A percentile compares a stretch with the other conserved stretches of the same genome.
These are phyloP conservation scores for Rhingia campestris DNA, from an alignment of 2,888 invertebrate species.

Conservation along the genomic window DNA sequence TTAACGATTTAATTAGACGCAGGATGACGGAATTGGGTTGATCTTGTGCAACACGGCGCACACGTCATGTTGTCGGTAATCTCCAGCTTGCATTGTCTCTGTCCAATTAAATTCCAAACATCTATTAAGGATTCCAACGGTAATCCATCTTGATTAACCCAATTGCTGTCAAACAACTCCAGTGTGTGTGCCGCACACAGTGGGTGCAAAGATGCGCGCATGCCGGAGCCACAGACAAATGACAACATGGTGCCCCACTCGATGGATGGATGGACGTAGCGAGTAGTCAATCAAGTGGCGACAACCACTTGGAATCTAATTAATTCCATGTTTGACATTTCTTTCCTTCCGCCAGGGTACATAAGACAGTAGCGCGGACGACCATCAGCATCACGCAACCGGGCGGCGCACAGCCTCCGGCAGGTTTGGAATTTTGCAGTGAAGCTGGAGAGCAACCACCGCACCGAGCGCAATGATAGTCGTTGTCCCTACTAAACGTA, in stretches of 20 bases:
- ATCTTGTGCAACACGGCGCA: neutral
- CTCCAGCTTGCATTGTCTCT: constrained; percentile 2
- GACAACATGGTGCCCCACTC: neutral
- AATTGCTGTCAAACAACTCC: constrained; percentile 59
- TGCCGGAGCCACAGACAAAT: constrained; percentile 18
- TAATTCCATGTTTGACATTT: constrained; percentile 68
- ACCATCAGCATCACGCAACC: constrained; percentile 37
- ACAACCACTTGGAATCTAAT: constrained; percentile 67
- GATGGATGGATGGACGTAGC: constrained; percentile 20
- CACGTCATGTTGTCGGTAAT: neutral
- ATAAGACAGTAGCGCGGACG: constrained; percentile 12
- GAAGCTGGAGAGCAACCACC: constrained; percentile 45
- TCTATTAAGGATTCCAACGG: constrained; percentile 44
- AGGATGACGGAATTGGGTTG: constrained; percentile 20
- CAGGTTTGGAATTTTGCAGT: constrained; percentile 43
- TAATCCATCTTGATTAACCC: constrained; percentile 63
- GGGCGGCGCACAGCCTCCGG: constrained; percentile 4
- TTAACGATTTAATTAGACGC: constrained; percentile 4
- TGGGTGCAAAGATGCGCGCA: neutral
- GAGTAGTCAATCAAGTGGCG: constrained; percentile 64
- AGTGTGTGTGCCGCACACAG: constrained; percentile 23
- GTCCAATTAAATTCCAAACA: constrained; percentile 54
- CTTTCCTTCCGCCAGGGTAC: constrained; percentile 57
- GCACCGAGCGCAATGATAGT: constrained; percentile 48
- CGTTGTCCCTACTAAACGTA: neutral